Percentiles rank a stretch among this genome's conserved stretches.
Conservation (phyloP, 2,113 vertebrate species). For the Camelus dromedarius region DNA sequence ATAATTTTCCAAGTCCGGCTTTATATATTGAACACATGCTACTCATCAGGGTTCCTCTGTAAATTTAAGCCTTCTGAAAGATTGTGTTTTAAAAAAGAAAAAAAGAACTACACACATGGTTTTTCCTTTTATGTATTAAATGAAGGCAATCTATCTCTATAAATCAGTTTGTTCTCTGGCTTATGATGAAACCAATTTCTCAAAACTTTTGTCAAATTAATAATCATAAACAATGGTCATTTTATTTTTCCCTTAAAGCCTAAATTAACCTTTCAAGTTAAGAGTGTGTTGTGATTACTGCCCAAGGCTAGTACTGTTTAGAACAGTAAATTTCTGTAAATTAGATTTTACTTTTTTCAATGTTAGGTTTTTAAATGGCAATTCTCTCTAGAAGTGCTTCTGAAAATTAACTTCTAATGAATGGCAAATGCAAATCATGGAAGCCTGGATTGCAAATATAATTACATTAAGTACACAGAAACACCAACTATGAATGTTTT, state of each 20-base stretch:
- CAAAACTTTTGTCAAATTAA: slow-evolving; percentile 67
- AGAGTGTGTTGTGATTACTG: not conserved
- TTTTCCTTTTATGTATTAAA: slow-evolving; percentile 55
- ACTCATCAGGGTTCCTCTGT: slow-evolving; percentile 49
- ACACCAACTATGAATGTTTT: not conserved
- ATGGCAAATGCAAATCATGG: slow-evolving; percentile 32
- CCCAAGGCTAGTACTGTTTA: not conserved
- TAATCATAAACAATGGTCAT: slow-evolving; percentile 6
- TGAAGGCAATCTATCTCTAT: slow-evolving; percentile 36
- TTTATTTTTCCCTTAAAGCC: slow-evolving; percentile 56
- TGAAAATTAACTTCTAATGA: slow-evolving; percentile 42
- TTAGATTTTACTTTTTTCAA: not conserved
- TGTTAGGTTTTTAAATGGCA: slow-evolving; percentile 9
- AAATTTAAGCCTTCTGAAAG: slow-evolving; percentile 43
- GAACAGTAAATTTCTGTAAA: slow-evolving; percentile 46
- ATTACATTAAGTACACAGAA: slow-evolving; percentile 42
- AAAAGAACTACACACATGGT: not conserved
- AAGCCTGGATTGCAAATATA: slow-evolving; percentile 35
- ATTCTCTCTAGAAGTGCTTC: slow-evolving; percentile 18
- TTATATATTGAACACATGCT: slow-evolving; percentile 64
- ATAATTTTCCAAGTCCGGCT: slow-evolving; percentile 58
- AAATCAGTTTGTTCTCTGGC: slow-evolving; percentile 44
- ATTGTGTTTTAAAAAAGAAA: slow-evolving; percentile 32
- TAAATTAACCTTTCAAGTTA: slow-evolving; percentile 59
- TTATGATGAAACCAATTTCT: slow-evolving; percentile 38